Base-by-base conservation (phyloP, 2,113 vertebrate species). In the Phoenicopterus ruber region DNA sequence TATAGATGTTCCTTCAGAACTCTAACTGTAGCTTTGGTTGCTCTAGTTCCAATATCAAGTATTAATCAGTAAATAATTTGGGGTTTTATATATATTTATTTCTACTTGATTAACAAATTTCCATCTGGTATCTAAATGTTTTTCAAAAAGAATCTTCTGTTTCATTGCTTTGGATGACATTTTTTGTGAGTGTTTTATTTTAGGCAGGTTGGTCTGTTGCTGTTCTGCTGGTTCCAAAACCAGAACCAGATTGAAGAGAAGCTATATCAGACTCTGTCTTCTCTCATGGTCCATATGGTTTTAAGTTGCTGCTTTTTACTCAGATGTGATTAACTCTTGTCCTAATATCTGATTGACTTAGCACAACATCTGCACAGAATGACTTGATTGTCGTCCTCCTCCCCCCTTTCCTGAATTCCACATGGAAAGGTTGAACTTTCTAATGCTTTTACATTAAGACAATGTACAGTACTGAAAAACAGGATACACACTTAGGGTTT, bases 391-490 rank as follows among this genome's bases (percentile, higher is more conserved):
- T 95, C 29, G 1, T 88, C 7, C 54, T 73, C 42, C 59, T 65
- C 50, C 77, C 70, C 57, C 42, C n/a, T 79, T 93, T 80, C 96
- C 89, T 79, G 84, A 82, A 65, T 91, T 71, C 40, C 57, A 17
- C 32, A 19, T 87, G 84, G 78, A 36, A 66, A 76, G 91, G 32
- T 42, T 91, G 72, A 96, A 82, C 85, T 94, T 93, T 94, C 31
- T 28, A 85, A 90, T 32, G 5, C 47, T 90, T 93, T 82, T 88
- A 86, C 85, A 46, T 90, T 80, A 77, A 95, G 85, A 93, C 84
- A 87, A 93, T 80, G 82, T 95, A 85, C 67, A 76, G 74, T 69
- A 38, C 61, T 93, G 87, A 63, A 91, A 96, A 95, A 90, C 90
- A 94, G 90, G 92, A 93, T 95, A n/a, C 46, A 26, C 28, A 1